A percentile compares a stretch with the other conserved stretches of the same genome.
Conservation (phyloP, 2,113 vertebrate genomes). For the Syrmaticus mikado region DNA sequence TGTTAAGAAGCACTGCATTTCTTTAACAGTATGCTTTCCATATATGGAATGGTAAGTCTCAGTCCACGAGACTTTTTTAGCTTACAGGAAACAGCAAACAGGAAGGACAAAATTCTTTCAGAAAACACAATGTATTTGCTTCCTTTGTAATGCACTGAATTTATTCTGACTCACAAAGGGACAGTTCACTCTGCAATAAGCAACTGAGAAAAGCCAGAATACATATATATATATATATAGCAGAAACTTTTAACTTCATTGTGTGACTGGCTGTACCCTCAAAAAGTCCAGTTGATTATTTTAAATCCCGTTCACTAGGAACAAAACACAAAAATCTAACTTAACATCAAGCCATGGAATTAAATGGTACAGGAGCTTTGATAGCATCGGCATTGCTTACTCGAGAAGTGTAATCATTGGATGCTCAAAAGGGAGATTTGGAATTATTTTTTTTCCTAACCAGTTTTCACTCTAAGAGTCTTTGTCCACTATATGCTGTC, state of each 20-base stretch:
- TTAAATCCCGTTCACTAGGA: background rate
- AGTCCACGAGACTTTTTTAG: background rate
- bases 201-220: background rate
- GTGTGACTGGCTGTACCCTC: background rate
- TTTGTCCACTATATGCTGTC: background rate
- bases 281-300: background rate
- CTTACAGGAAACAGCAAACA: conserved; percentile 44
- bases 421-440: background rate
- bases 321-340: background rate
- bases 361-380: background rate
- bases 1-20: background rate
- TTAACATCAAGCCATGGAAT: background rate
- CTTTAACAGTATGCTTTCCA: background rate
- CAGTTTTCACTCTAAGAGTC: background rate
- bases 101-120: conserved; percentile 49
- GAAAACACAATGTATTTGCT: conserved; percentile 44
- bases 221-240: background rate
- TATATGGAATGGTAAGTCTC: background rate
- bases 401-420: background rate
- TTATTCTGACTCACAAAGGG: background rate
- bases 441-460: background rate
- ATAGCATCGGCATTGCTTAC: background rate
- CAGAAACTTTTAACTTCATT: background rate
- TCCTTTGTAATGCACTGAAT: background rate
- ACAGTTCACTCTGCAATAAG: background rate